Percentiles rank a stretch among this genome's conserved stretches.
Evolutionary conservation across 2,888 invertebrate genomes (phyloP).

Genomic region (Rotaria macrura): DNA sequence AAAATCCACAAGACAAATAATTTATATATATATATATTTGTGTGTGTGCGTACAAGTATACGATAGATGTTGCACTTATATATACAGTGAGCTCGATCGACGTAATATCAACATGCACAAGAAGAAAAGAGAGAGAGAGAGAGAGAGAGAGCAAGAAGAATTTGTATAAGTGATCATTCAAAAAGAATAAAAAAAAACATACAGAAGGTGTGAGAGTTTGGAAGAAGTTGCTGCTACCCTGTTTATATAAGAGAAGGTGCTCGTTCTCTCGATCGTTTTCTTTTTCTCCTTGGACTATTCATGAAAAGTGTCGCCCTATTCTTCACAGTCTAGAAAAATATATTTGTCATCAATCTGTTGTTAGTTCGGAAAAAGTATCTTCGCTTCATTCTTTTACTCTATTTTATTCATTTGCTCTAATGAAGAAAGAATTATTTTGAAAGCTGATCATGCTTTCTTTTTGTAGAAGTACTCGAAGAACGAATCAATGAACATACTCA

Average conservation of each 20-base stretch:
- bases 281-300: background rate
- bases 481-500: background rate
- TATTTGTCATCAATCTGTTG: background rate
- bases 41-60: background rate
- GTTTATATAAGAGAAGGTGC: background rate
- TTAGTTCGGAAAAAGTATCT: background rate
- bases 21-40: background rate
- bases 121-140: background rate
- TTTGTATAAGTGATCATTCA: constrained; percentile 15
- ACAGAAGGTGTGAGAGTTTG: background rate
- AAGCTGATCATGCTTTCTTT: background rate
- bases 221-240: background rate
- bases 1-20: background rate
- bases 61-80: constrained; percentile 1
- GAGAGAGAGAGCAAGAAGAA: background rate
- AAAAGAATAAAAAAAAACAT: background rate
- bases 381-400: background rate
- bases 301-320: background rate
- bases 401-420: background rate
- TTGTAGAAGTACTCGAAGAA: background rate
- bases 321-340: background rate
- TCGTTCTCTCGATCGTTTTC: background rate
- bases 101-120: constrained; percentile 5
- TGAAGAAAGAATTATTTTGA: background rate
- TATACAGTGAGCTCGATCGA: background rate